These are phyloP conservation scores for Eupeodes luniger DNA, from an alignment of 2,888 invertebrate genomes.

Conservation along the genomic window DNA sequence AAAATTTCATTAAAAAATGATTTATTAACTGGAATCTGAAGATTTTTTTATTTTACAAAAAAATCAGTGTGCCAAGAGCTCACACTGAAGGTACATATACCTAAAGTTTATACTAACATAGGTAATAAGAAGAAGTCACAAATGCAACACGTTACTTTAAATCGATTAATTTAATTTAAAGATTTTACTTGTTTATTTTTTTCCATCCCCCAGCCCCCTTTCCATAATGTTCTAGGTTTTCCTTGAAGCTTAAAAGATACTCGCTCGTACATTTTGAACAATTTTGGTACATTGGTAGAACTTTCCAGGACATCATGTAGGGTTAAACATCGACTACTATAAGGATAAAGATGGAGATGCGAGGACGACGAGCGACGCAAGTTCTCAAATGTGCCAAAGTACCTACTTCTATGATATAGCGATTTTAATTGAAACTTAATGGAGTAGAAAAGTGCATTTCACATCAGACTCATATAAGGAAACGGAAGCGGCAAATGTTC, in stretches of 20 bases:
- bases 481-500: conserved; percentile 29
- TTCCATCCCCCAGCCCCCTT: neutral
- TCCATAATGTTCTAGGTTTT: neutral
- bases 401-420: conserved; percentile 53
- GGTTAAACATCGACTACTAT: neutral
- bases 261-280: conserved; percentile 6
- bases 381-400: conserved; percentile 42
- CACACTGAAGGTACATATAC: neutral
- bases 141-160: conserved; percentile 50
- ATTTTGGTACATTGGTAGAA: conserved; percentile 21
- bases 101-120: neutral
- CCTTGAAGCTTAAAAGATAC: neutral
- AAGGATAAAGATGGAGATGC: no score
- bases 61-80: conserved; percentile 28
- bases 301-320: neutral
- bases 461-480: neutral
- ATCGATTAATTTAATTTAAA: conserved; percentile 56
- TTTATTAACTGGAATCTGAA: conserved; percentile 49
- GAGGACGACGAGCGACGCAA: neutral
- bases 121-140: neutral
- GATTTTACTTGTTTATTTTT: conserved; percentile 21
- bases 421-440: conserved; percentile 72
- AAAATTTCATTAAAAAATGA: conserved; percentile 67
- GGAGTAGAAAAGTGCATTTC: conserved; percentile 72
- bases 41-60: neutral